phyloP scores from a whole-genome alignment of 64 coral and sea anemone species.

The Actinia equina region DNA sequence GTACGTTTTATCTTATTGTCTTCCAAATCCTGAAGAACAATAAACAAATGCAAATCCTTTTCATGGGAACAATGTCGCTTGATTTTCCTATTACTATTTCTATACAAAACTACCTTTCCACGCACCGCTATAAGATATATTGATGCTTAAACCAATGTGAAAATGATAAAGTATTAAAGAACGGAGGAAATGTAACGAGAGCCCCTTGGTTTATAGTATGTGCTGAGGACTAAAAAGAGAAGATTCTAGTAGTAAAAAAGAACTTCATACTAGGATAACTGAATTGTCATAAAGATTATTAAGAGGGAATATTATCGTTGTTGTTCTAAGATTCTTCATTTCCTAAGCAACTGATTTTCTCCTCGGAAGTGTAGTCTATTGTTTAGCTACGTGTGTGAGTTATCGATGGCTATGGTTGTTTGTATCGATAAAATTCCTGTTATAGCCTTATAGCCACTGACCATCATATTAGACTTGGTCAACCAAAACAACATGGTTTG shows the following conservation, averaged over 20 bases:
- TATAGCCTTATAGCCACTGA: neutral
- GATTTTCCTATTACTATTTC: neutral
- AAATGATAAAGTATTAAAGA: neutral
- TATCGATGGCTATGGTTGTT: neutral
- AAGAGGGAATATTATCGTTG: neutral
- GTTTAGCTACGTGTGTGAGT: neutral
- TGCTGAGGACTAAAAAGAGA: neutral
- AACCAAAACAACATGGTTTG: neutral
- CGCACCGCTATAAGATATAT: neutral
- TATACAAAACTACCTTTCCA: neutral
- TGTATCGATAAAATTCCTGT: neutral
- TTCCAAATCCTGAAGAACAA: neutral
- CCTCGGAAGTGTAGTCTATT: neutral
- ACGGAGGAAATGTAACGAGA: neutral
- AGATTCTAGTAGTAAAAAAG: neutral
- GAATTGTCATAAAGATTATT: neutral
- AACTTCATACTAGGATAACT: neutral
- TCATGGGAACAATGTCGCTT: constrained; percentile 1
- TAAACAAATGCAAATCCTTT: neutral
- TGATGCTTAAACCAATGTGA: neutral
- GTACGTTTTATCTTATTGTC: too few relatives aligned
- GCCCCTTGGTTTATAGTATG: neutral
- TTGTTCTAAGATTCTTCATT: neutral
- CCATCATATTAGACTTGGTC: neutral
- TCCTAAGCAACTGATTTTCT: neutral